Percentiles rank a stretch among this genome's conserved stretches.
phyloP scores from a whole-genome alignment of 2,888 invertebrate species.

The Auanema freiburgensis region DNA sequence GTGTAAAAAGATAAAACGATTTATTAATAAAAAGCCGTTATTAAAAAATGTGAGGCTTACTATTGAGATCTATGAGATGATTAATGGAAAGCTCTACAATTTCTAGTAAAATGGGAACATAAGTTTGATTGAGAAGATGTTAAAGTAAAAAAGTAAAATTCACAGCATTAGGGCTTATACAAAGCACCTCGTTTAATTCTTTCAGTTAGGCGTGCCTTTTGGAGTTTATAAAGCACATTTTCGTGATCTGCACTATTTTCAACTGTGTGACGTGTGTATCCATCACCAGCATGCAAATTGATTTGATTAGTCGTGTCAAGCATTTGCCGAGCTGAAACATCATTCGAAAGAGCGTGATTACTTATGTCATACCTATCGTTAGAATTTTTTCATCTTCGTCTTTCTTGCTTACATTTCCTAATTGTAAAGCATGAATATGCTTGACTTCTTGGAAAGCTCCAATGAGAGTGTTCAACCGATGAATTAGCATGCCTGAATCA shows the following conservation, averaged over 20 bases:
- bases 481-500: conserved; percentile 83
- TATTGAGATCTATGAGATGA: too few species aligned
- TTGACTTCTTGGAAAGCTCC: conserved; percentile 60
- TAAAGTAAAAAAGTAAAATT: too few species aligned
- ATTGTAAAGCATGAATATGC: conserved; percentile 47
- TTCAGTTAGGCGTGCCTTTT: conserved; percentile 43
- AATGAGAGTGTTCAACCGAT: conserved; percentile 87
- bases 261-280: conserved; percentile 48
- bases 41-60: too few species aligned
- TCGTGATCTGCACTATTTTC: conserved; percentile 30
- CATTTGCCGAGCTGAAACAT: conserved; percentile 55
- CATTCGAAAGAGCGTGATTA: conserved; percentile 21
- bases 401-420: conserved; percentile 20
- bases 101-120: too few species aligned
- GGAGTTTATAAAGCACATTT: conserved; percentile 58
- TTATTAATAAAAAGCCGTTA: too few species aligned
- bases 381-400: conserved; percentile 43
- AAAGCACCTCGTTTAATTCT: conserved; percentile 29
- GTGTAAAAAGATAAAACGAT: too few species aligned
- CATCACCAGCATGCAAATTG: conserved; percentile 54
- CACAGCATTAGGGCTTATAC: too few species aligned
- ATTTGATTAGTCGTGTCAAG: conserved; percentile 46
- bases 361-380: conserved; percentile 33
- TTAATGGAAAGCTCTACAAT: too few species aligned
- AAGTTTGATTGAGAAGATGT: too few species aligned